A percentile compares a stretch with the other conserved stretches of the same genome.
Conservation (phyloP, 2,797 vertebrate species). For the Phylloscopus collybita region DNA sequence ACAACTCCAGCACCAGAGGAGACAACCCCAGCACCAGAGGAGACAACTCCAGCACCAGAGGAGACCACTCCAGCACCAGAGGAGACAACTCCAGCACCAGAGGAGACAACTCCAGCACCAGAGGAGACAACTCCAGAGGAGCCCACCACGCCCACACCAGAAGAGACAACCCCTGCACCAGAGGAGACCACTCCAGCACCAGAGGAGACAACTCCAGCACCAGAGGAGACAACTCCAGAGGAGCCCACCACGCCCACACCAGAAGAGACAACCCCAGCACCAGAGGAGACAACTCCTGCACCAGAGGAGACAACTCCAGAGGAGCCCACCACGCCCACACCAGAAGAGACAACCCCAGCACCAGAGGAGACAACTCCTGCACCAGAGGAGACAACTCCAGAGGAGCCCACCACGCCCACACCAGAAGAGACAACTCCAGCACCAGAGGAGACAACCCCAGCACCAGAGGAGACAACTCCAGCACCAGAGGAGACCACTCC, state of each 20-base stretch:
- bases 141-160: too few species aligned
- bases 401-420: rapidly evolving
- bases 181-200: not conserved
- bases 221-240: rapidly evolving
- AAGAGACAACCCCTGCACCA: too few species aligned
- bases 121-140: not conserved
- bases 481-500: too few species aligned
- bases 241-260: not conserved
- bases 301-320: too few species aligned
- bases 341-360: too few species aligned
- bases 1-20: rapidly evolving
- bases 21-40: not conserved
- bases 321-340: too few species aligned
- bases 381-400: not conserved
- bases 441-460: not conserved
- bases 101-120: not conserved
- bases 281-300: too few species aligned
- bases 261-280: too few species aligned
- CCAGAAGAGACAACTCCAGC: too few species aligned
- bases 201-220: too few species aligned
- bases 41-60: rapidly evolving
- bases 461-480: not conserved
- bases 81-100: rapidly evolving
- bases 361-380: rapidly evolving
- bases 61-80: rapidly evolving